Evolutionary conservation across 2,113 vertebrate species (phyloP), one percentile per base, ranked within the genome.

Genomic region (Ceratotherium simum): DNA sequence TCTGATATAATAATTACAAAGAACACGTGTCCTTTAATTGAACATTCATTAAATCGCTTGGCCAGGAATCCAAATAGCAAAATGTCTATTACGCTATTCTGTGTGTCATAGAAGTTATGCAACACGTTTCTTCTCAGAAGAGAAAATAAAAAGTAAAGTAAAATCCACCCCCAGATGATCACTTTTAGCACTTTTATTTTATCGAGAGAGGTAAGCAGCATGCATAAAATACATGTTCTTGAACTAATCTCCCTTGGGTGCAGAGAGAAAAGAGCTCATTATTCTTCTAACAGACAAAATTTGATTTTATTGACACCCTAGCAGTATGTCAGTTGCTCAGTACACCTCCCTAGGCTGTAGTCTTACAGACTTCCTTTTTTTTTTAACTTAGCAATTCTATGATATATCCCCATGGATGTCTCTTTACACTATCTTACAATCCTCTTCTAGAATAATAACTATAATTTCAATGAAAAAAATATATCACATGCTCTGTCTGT

Each of bases 271-370:
- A 83, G 64, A 82, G 46, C 46, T 95, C 60, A 95, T 97, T 91
- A 46, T 96, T 95, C n/a, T 96, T 96, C 33, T 90, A 87, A 87
- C 1, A 3, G 36, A 31, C 5, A 93, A 83, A 90, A 54, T 93
- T 96, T 97, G 58, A 95, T 96, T 97, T 97, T 95, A 97, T 96
- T 96, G 79, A 95, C 92, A 91, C 62, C 6, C 13, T 65, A 31
- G 6, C 86, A 42, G 36, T 72, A 67, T 69, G 56, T 87, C 69
- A 94, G 8, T 75, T 72, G 69, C 72, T 96, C 46, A 11, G 2
- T 79, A 54, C 93, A 67, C 79, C 21, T 97, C 86, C 46, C 83
- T 56, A 56, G 23, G 67, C 54, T 75, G 42, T 79, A 82, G 54
- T 89, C 76, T 88, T 73, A 85, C 7, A 88, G 27, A 56, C 9